Evolutionary conservation across 1,140 invertebrate genomes (phyloP), one percentile per base, ranked within the genome.

Genomic region (Conus ventricosus): DNA sequence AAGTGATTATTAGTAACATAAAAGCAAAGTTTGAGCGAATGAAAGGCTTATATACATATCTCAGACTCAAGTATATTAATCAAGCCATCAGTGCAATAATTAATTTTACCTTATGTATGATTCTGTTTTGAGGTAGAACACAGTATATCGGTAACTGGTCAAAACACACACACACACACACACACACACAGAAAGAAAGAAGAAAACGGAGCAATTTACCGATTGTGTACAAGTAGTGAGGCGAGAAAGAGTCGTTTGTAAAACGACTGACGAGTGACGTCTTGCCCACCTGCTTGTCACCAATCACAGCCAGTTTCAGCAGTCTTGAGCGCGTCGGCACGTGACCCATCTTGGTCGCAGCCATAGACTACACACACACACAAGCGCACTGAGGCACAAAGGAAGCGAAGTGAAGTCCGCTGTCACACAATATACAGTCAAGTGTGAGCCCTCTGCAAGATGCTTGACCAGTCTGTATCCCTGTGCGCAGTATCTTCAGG

Each of bases 231-330:
- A 23, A 3, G 82, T 88, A 88, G 4, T 63, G 13, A 4, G n/a
- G 87, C 51, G 25, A 63, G 87, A 88, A 88, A 11, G 17, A 53
- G 13, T 55, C 63, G 27, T 57, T 25, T 4, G n/a, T 25, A 60
- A 51, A 88, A 5, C 87, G 87, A 23, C 25, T 71, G 81, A 88
- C 1, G 51, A 88, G 82, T 7, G 87, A 88, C 20, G 81, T 84
- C 87, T 88, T 88, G 5, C 87, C 87, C 23, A 88, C 87, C 5
- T 88, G 87, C 53, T 88, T 88, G 81, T 88, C 87, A 17, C 87
- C 87, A 5, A 88, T 57, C 27, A 88, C 53, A 3, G 87, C 87
- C 25, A 88, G 15, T 54, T 88, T 88, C 10, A 88, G 67, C 82
- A 71, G 0, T n/a, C 67, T 71, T 20, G 67, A 20, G 67, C 23